Percentiles rank a stretch among this genome's conserved stretches.
These are phyloP conservation scores for Periophthalmus magnuspinnatus DNA, from an alignment of 2,797 vertebrate species.

Conservation along the genomic window DNA sequence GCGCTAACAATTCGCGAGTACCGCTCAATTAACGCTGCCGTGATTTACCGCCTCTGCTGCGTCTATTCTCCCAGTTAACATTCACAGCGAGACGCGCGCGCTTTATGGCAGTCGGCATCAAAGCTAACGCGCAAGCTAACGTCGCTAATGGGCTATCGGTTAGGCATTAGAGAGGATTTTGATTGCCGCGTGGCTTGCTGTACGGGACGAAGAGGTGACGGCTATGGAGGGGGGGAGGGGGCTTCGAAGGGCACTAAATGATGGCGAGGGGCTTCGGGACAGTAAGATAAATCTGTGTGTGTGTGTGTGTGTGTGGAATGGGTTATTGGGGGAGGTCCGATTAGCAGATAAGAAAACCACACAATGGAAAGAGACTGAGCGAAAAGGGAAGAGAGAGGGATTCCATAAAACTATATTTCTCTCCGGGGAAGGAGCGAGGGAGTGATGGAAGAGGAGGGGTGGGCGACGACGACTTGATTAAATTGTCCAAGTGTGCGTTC, in stretches of 20 bases:
- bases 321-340: background rate
- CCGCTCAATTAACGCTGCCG: conserved; percentile 35
- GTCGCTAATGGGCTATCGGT: conserved; percentile 41
- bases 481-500: conserved; percentile 57
- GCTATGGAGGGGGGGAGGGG: conserved; percentile 7
- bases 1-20: conserved; percentile 14
- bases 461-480: conserved; percentile 58
- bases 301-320: conserved; percentile 10
- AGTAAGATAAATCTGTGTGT: conserved; percentile 16
- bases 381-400: conserved; percentile 39
- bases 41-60: conserved; percentile 37
- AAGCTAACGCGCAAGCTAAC: conserved; percentile 10
- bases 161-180: conserved; percentile 50
- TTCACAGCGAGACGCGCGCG: conserved; percentile 15
- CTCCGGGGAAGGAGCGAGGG: conserved; percentile 39
- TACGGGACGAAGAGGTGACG: conserved; percentile 34
- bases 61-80: conserved; percentile 29
- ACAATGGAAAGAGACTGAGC: conserved; percentile 35
- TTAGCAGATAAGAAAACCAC: conserved; percentile 11
- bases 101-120: conserved; percentile 31
- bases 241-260: conserved; percentile 20
- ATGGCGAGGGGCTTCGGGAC: conserved; percentile 28
- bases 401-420: conserved; percentile 57
- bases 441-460: conserved; percentile 57
- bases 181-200: conserved; percentile 54